phyloP scores from a whole-genome alignment of 1,140 invertebrate genomes.

The Ylistrum balloti region DNA sequence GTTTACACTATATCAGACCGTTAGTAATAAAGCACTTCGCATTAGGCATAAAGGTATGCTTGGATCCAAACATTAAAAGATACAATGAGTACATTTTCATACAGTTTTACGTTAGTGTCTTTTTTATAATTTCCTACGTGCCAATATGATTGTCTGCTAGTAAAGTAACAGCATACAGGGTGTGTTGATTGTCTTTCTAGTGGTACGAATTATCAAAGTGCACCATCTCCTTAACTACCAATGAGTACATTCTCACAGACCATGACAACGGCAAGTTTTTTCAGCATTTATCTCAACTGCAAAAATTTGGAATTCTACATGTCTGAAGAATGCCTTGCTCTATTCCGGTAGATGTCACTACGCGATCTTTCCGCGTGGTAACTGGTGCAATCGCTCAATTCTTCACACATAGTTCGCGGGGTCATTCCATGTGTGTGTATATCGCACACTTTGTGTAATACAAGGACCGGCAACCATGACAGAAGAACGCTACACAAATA shows the following conservation, averaged over 20 bases:
- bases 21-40: no score
- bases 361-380: slow-evolving; percentile 8
- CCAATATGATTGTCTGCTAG: background rate
- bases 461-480: no score
- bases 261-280: slow-evolving; percentile 16
- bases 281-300: background rate
- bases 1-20: no score
- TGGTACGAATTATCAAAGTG: slow-evolving; percentile 10
- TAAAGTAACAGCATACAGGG: background rate
- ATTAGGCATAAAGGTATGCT: no score
- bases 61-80: no score
- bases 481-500: no score
- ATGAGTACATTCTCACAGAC: slow-evolving; percentile 15
- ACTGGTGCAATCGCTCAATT: background rate
- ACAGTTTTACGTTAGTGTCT: background rate
- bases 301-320: background rate
- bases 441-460: no score
- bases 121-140: background rate
- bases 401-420: background rate
- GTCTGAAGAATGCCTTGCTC: background rate
- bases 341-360: background rate
- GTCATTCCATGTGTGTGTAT: background rate
- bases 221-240: slow-evolving; percentile 1
- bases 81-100: no score
- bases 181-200: background rate